Conservation (phyloP, 1,140 invertebrate species). For the Drosophila sulfurigaster region DNA sequence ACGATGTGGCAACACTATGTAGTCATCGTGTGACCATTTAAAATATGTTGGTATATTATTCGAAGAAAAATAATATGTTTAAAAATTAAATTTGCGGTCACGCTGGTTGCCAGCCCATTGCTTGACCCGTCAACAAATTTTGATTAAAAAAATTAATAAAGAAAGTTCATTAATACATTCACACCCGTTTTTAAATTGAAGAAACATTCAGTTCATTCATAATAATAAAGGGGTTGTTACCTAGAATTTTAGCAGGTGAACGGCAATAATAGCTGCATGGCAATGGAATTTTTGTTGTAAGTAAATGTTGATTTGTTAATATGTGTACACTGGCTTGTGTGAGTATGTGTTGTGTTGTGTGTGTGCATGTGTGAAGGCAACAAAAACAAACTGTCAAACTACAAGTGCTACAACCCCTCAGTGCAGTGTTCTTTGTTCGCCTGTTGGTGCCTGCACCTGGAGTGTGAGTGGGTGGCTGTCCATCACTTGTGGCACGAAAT, state of each 20-base stretch:
- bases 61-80: neutral
- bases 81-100: neutral
- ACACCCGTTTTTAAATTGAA: neutral
- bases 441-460: conserved; percentile 6
- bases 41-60: neutral
- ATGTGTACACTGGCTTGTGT: no score
- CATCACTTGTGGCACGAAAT: conserved; percentile 17
- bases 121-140: conserved; percentile 45
- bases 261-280: conserved; percentile 61
- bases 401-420: conserved; percentile 51
- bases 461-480: conserved; percentile 32
- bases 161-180: neutral
- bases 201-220: conserved; percentile 2
- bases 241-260: conserved; percentile 17
- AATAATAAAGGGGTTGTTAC: conserved; percentile 1
- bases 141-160: conserved; percentile 29
- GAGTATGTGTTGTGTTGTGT: neutral
- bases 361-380: conserved; percentile 10
- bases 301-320: conserved; percentile 50
- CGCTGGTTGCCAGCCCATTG: conserved; percentile 33
- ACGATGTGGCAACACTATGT: conserved; percentile 28
- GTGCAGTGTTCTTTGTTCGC: conserved; percentile 42
- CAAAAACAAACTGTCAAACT: conserved; percentile 41
- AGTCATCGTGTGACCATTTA: neutral
- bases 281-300: conserved; percentile 84